Evolutionary conservation across 2,797 vertebrate species (phyloP).

Genomic region (Malacoraja senta): DNA sequence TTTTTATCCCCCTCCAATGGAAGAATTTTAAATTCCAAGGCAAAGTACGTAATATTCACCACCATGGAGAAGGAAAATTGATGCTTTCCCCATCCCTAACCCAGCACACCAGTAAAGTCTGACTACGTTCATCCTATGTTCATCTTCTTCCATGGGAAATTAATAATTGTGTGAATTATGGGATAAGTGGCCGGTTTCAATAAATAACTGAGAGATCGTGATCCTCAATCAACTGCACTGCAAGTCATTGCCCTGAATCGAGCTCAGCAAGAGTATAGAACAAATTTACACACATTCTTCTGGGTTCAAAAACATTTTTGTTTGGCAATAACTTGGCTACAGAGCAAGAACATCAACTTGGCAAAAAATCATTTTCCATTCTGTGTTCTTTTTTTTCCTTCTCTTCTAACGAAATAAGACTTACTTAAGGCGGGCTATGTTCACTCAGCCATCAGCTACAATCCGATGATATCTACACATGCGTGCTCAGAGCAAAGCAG

Average conservation of each 20-base stretch:
- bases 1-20: too few relatives aligned
- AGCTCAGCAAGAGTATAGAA: background rate
- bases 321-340: background rate
- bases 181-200: background rate
- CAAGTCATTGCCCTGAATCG: background rate
- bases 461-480: background rate
- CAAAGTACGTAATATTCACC: background rate
- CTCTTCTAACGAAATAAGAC: background rate
- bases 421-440: background rate
- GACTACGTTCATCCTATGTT: background rate
- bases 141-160: background rate
- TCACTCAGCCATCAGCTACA: too few relatives aligned
- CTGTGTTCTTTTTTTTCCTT: background rate
- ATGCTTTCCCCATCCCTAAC: background rate
- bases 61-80: background rate
- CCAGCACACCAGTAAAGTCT: background rate
- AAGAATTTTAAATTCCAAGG: too few relatives aligned
- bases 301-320: background rate
- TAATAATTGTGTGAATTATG: background rate
- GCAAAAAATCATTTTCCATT: too few relatives aligned
- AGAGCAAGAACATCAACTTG: background rate
- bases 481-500: background rate
- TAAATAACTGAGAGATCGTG: background rate
- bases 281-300: background rate
- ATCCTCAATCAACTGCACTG: background rate